Evolutionary conservation across 2,797 vertebrate species (phyloP), one percentile per base, ranked within the genome.

Genomic region (Nyctalus aviator): DNA sequence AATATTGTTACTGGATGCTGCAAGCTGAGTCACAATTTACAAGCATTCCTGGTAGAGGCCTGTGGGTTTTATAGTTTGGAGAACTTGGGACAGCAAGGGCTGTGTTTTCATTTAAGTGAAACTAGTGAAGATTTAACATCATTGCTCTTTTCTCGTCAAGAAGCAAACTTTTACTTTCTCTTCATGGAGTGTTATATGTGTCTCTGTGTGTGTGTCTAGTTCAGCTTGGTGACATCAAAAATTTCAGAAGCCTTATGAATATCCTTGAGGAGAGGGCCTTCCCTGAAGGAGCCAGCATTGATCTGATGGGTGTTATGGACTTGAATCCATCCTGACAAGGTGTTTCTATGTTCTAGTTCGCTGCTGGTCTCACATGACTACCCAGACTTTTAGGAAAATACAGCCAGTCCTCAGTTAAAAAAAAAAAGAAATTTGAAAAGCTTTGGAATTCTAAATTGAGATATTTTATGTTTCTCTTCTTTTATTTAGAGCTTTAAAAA

Each of bases 61-160:
- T 79, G 59, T 93, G 96, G n/a, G 32, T 84, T 95, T 97, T 93
- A 93, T 59, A 86, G 88, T 17, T 91, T 69, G 53, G 44, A 84
- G 64, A 86, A 96, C 78, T 62, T 32, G 46, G n/a, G 35, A 46
- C 23, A 68, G 21, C 35, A 21, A 59, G 20, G 48, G 4, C 11
- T 93, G 41, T 93, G 37, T 91, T 86, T 96, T 93, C 87, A 89
- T 90, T 75, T 87, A 84, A 79, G 84, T 50, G 82, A 23, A 91
- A 94, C 55, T 82, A 75, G 53, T 15, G 66, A 89, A 72, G 75
- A 86, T 72, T 92, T 87, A 91, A 90, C 30, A 95, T 69, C 46
- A 20, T 68, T 94, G 12, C 18, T 62, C 30, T 93, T 75, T 90
- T 84, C 50, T 77, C 84, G 35, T 93, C 77, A 94, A 96, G 88